These are phyloP conservation scores for Grammomys surdaster DNA, from an alignment of 2,113 vertebrate species.

Conservation along the genomic window DNA sequence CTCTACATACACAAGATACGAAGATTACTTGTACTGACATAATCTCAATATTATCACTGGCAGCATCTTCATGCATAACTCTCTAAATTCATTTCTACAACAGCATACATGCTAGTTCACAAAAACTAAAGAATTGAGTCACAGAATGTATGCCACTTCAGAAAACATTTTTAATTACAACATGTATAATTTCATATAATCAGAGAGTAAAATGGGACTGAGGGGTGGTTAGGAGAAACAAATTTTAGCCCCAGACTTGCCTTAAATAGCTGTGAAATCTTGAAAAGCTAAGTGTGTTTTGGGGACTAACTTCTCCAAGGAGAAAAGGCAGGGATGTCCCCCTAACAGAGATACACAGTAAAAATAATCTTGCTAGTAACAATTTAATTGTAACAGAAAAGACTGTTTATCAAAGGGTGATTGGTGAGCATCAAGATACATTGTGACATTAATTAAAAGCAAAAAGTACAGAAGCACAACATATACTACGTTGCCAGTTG, in stretches of 20 bases:
- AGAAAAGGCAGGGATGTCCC: not conserved
- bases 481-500: not conserved
- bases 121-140: not conserved
- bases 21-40: not conserved
- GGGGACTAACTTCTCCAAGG: not conserved
- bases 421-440: not conserved
- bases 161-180: conserved; percentile 56
- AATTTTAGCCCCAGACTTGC: not conserved
- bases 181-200: conserved; percentile 44
- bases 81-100: conserved; percentile 13
- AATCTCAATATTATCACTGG: not conserved
- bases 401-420: not conserved
- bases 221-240: not conserved
- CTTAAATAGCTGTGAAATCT: not conserved
- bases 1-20: not conserved
- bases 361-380: not conserved
- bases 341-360: not conserved
- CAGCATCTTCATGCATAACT: not conserved
- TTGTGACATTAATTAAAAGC: not conserved
- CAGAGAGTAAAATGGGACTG: conserved; percentile 41
- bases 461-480: not conserved
- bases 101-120: not conserved
- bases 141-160: not conserved
- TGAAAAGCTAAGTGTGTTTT: not conserved
- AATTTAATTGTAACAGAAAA: conserved; percentile 37